These are phyloP conservation scores for Drosophila merina DNA, from an alignment of 2,888 invertebrate genomes.

Conservation along the genomic window DNA sequence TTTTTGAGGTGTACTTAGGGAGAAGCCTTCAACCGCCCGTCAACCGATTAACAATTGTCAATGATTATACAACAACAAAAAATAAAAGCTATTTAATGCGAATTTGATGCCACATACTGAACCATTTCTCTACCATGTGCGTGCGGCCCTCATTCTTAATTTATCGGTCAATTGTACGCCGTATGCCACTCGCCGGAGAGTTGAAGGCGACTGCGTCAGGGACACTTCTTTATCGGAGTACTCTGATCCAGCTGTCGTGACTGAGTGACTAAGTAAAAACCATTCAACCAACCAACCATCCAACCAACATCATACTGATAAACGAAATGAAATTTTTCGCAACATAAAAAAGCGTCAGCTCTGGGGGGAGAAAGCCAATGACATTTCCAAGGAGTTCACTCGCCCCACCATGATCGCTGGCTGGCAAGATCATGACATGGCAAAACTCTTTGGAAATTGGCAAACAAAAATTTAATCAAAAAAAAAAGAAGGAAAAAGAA, in stretches of 20 bases:
- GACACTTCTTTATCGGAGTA: slow-evolving; percentile 48
- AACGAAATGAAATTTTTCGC: slow-evolving; percentile 41
- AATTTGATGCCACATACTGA: slow-evolving; percentile 36
- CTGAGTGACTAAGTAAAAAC: slow-evolving; percentile 34
- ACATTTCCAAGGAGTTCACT: slow-evolving; percentile 69
- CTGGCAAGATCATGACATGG: slow-evolving; percentile 57
- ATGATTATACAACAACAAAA: slow-evolving; percentile 32
- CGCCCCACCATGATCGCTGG: slow-evolving; percentile 51
- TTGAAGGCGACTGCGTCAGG: slow-evolving; percentile 51
- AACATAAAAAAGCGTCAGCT: slow-evolving; percentile 28
- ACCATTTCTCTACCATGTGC: slow-evolving; percentile 20
- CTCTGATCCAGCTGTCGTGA: slow-evolving; percentile 46
- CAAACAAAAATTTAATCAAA: slow-evolving; percentile 10
- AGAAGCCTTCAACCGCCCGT: slow-evolving; percentile 41
- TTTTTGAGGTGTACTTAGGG: not conserved
- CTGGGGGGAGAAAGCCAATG: slow-evolving; percentile 61
- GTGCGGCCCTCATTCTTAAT: slow-evolving; percentile 46
- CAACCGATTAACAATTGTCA: slow-evolving; percentile 57
- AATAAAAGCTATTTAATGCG: not conserved
- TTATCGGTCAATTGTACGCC: slow-evolving; percentile 59
- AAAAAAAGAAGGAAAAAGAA: not conserved
- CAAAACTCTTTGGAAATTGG: slow-evolving; percentile 37
- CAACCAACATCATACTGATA: slow-evolving; percentile 35
- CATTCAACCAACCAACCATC: not conserved
- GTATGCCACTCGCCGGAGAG: slow-evolving; percentile 11